These are phyloP conservation scores for Psettodes erumei DNA, from an alignment of 2,113 vertebrate species.

Conservation along the genomic window DNA sequence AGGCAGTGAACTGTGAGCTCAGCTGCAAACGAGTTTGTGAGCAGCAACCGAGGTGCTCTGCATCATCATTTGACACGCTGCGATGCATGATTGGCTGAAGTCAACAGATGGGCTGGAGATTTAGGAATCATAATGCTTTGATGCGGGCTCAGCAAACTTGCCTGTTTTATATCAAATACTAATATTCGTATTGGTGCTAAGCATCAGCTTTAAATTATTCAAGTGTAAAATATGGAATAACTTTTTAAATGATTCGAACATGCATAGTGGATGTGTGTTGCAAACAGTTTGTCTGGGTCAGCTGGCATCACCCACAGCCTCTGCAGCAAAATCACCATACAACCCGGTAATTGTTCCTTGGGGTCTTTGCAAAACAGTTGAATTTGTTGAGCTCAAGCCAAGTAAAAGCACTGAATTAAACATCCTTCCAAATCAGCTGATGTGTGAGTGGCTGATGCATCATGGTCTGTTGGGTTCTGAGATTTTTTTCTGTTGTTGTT, in stretches of 20 bases:
- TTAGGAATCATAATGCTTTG: not conserved
- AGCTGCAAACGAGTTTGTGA: constrained; percentile 34
- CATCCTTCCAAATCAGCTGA: not conserved
- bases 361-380: not conserved
- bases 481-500: too few relatives aligned
- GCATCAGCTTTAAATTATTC: too few relatives aligned
- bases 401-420: not conserved
- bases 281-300: not conserved
- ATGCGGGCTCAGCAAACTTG: constrained; percentile 30
- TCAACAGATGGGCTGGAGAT: constrained; percentile 36
- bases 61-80: constrained; percentile 23
- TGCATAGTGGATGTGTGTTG: too few relatives aligned
- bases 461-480: not conserved
- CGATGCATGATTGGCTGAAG: constrained; percentile 42
- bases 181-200: not conserved
- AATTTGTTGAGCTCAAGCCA: not conserved
- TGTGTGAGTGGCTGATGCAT: not conserved
- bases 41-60: constrained; percentile 6
- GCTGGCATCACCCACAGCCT: not conserved
- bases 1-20: constrained; percentile 26
- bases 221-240: too few relatives aligned
- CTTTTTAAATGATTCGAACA: not conserved
- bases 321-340: not conserved
- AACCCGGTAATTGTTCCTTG: not conserved
- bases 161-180: constrained; percentile 14